A percentile compares a stretch with the other conserved stretches of the same genome.
Evolutionary conservation across 1,140 invertebrate genomes (phyloP).

Genomic region (Artemia franciscana): DNA sequence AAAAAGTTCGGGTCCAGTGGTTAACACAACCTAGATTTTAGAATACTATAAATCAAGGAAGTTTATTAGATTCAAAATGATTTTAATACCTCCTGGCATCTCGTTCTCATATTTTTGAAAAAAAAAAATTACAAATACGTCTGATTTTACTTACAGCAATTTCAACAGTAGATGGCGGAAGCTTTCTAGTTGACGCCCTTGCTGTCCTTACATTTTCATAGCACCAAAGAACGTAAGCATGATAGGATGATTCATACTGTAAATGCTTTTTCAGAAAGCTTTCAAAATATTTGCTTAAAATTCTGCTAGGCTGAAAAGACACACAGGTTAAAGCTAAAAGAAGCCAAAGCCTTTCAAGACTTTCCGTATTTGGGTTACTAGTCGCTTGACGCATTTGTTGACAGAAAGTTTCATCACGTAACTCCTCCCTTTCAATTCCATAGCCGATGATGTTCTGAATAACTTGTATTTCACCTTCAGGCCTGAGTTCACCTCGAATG

Average conservation of each 20-base stretch:
- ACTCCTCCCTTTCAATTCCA: constrained; percentile 63
- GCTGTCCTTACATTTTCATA: constrained; percentile 72
- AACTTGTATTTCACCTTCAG: constrained; percentile 49
- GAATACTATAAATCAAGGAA: too few relatives aligned
- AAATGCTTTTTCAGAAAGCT: constrained; percentile 51
- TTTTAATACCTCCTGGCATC: too few relatives aligned
- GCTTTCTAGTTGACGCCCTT: constrained; percentile 49
- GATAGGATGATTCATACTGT: constrained; percentile 18
- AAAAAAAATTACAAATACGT: too few relatives aligned
- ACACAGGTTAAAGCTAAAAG: constrained; percentile 67
- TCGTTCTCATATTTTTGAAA: too few relatives aligned
- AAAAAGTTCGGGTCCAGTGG: too few relatives aligned
- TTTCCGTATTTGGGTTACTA: constrained; percentile 56
- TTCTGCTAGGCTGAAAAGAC: constrained; percentile 72
- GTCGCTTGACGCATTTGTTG: constrained; percentile 38
- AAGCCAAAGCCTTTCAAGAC: constrained; percentile 61
- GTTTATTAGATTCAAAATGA: too few relatives aligned
- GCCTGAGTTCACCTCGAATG: constrained; percentile 54
- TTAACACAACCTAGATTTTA: too few relatives aligned
- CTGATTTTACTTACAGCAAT: constrained; percentile 42
- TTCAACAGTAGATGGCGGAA: constrained; percentile 74
- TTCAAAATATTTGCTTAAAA: constrained; percentile 53
- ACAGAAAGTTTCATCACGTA: constrained; percentile 67
- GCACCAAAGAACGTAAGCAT: constrained; percentile 65
- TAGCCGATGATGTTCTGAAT: constrained; percentile 64